phyloP scores from a whole-genome alignment of 2,888 invertebrate species.

The Panopea generosa region DNA sequence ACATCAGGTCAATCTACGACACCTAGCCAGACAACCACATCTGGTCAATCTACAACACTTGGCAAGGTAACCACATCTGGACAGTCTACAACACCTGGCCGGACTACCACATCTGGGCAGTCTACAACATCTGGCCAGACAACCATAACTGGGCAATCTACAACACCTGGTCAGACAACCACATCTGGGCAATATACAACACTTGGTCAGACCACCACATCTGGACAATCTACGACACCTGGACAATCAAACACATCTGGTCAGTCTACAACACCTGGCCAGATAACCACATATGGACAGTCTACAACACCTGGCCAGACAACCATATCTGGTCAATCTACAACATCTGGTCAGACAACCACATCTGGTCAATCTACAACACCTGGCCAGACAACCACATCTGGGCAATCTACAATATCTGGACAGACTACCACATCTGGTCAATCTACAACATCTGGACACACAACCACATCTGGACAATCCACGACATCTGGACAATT shows the following conservation, averaged over 20 bases:
- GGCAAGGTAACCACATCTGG: neutral
- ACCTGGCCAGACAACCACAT: neutral
- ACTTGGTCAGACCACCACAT: neutral
- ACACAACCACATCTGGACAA: neutral
- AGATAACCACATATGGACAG: neutral
- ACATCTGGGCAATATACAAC: neutral
- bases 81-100: neutral
- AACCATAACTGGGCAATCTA: neutral
- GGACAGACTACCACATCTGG: neutral
- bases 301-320: neutral
- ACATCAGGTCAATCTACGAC: neutral
- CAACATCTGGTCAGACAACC: slow-evolving; percentile 1
- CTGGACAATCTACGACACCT: neutral
- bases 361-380: slow-evolving; percentile 7
- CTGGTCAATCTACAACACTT: slow-evolving; percentile 1
- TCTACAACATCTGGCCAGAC: neutral
- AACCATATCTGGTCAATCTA: slow-evolving; percentile 4
- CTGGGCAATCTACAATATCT: neutral
- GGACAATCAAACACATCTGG: neutral
- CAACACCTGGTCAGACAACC: neutral
- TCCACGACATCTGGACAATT: slow-evolving; percentile 5
- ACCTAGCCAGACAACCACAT: neutral
- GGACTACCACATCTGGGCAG: neutral
- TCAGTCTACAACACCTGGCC: slow-evolving; percentile 4
- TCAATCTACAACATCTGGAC: neutral